These are phyloP conservation scores for Chionis minor DNA, from an alignment of 2,113 vertebrate species.

Conservation along the genomic window DNA sequence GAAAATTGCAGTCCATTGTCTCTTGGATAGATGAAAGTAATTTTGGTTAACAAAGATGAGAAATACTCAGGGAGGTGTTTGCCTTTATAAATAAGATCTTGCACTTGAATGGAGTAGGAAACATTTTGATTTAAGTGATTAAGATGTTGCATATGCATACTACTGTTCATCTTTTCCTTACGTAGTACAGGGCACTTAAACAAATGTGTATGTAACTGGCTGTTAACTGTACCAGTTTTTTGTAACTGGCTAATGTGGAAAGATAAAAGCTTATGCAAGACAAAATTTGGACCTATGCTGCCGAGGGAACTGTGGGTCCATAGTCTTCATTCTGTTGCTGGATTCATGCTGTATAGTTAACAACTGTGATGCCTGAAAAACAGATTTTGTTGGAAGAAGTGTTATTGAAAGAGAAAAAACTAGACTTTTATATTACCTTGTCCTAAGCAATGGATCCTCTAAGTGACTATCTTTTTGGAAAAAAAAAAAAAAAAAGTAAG, in stretches of 20 bases:
- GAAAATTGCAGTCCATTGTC: neutral
- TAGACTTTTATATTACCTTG: neutral
- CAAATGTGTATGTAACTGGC: neutral
- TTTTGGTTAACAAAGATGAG: neutral
- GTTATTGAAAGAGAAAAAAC: neutral
- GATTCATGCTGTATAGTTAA: neutral
- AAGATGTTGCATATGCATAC: neutral
- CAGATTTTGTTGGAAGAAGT: neutral
- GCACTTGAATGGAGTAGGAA: neutral
- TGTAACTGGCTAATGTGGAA: neutral
- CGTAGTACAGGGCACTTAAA: neutral
- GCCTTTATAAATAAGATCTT: neutral
- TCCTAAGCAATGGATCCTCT: neutral
- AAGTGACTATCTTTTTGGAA: neutral
- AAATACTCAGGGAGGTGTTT: neutral
- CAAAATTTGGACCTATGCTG: neutral
- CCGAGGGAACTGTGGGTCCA: neutral
- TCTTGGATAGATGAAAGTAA: neutral
- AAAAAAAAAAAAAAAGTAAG: neutral
- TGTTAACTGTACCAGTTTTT: neutral
- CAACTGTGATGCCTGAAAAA: neutral
- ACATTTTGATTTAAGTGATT: neutral
- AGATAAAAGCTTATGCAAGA: neutral
- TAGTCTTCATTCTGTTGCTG: neutral
- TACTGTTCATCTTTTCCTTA: neutral